Conservation (phyloP, 2,113 vertebrate species). For the Peromyscus leucopus region DNA sequence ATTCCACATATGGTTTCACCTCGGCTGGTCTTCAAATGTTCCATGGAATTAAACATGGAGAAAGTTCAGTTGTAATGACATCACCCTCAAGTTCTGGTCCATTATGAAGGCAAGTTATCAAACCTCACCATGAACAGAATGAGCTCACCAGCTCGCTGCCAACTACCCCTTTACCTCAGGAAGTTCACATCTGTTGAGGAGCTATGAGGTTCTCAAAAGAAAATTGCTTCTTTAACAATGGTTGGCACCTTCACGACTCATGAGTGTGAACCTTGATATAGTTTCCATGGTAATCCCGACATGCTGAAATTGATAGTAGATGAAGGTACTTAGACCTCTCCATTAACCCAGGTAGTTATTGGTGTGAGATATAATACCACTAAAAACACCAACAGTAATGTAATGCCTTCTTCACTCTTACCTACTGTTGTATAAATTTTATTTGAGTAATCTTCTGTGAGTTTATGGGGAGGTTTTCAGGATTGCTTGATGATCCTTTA, state of each 20-base stretch:
- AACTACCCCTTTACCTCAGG: neutral
- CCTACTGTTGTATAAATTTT: neutral
- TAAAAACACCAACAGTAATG: neutral
- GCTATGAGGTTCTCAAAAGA: slow-evolving; percentile 73
- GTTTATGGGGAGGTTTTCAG: neutral
- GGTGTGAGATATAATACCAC: neutral
- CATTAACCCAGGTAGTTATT: neutral
- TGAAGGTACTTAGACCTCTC: neutral
- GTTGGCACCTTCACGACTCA: slow-evolving; percentile 60
- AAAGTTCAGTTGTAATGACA: slow-evolving; percentile 15
- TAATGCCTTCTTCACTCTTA: neutral
- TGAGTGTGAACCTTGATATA: slow-evolving; percentile 45
- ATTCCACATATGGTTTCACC: neutral
- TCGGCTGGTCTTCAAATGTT: neutral
- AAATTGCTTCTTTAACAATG: slow-evolving; percentile 77
- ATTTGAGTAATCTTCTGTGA: slow-evolving; percentile 12
- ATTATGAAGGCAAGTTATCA: slow-evolving; percentile 71
- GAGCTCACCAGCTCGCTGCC: neutral
- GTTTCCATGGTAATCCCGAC: neutral
- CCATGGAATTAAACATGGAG: slow-evolving; percentile 24
- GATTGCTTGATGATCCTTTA: slow-evolving; percentile 9
- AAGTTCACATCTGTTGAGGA: slow-evolving; percentile 65
- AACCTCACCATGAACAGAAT: slow-evolving; percentile 64
- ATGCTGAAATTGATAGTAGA: neutral
- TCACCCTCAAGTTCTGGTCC: slow-evolving; percentile 55